A percentile compares a stretch with the other conserved stretches of the same genome.
Evolutionary conservation across 2,797 vertebrate species (phyloP).

Genomic region (Pseudomugil tenellus): DNA sequence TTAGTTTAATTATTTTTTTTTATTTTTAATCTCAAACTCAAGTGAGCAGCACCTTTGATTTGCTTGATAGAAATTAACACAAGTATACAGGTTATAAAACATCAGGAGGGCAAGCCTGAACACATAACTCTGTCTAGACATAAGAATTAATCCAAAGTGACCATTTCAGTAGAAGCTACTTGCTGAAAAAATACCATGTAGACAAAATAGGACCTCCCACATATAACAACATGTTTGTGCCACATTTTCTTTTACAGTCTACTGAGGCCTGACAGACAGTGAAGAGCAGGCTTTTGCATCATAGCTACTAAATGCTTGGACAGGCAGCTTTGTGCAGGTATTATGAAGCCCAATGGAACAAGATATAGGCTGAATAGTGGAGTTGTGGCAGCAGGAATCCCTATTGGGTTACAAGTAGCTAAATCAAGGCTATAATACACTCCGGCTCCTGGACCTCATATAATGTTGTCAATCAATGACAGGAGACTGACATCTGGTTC

Average conservation of each 20-base stretch:
- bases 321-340: slow-evolving; percentile 57
- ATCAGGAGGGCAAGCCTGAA: slow-evolving; percentile 29
- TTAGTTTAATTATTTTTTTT: too few relatives aligned
- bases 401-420: slow-evolving; percentile 61
- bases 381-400: slow-evolving; percentile 36
- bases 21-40: slow-evolving; percentile 2
- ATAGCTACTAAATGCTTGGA: slow-evolving; percentile 48
- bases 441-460: slow-evolving; percentile 37
- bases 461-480: slow-evolving; percentile 70
- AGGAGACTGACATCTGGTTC: slow-evolving; percentile 46
- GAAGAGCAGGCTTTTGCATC: slow-evolving; percentile 36
- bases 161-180: slow-evolving; percentile 18
- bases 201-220: slow-evolving; percentile 7
- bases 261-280: slow-evolving; percentile 33
- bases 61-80: slow-evolving; percentile 25
- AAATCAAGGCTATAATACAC: slow-evolving; percentile 65
- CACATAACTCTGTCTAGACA: slow-evolving; percentile 69
- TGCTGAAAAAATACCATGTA: slow-evolving; percentile 28
- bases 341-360: slow-evolving; percentile 61
- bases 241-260: slow-evolving; percentile 18
- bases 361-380: slow-evolving; percentile 48
- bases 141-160: slow-evolving; percentile 51
- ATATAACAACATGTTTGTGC: slow-evolving; percentile 19
- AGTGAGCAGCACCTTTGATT: slow-evolving; percentile 4
- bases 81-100: slow-evolving; percentile 42